Conservation (phyloP, 2,797 vertebrate species). For the Cryptoprocta ferox region DNA sequence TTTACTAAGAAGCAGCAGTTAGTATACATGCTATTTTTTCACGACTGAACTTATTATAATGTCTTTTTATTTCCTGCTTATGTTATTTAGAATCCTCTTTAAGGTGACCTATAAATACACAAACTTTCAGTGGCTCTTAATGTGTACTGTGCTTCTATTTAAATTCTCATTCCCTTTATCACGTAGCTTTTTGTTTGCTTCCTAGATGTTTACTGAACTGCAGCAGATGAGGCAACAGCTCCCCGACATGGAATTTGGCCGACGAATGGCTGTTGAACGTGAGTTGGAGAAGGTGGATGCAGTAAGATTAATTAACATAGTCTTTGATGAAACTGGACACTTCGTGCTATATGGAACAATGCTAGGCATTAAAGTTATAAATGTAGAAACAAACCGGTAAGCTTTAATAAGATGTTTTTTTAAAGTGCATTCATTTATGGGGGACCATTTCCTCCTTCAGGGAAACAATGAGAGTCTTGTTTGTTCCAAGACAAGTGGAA, state of each 20-base stretch:
- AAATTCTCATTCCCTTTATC: constrained; percentile 4
- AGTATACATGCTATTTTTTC: constrained; percentile 31
- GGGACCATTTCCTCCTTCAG: constrained; percentile 53
- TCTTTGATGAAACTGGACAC: constrained; percentile 99
- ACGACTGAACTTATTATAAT: constrained; percentile 3
- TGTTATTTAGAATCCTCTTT: constrained; percentile 44
- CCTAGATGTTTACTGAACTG: constrained; percentile 98
- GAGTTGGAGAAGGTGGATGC: constrained; percentile 98
- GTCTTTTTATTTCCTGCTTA: constrained; percentile 16
- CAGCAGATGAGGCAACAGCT: constrained; percentile 99
- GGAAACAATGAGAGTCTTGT: constrained; percentile 74
- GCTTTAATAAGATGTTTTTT: constrained; percentile 67
- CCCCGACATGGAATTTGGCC: constrained; percentile 99
- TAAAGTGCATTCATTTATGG: constrained; percentile 40
- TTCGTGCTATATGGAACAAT: constrained; percentile 99
- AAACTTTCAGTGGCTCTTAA: constrained; percentile 33
- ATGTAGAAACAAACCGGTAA: constrained; percentile 98
- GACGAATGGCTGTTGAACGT: constrained; percentile 97
- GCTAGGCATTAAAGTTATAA: constrained; percentile 99
- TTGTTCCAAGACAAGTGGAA: constrained; percentile 73
- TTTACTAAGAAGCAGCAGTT: constrained; percentile 15
- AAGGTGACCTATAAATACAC: not conserved
- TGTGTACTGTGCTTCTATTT: constrained; percentile 53
- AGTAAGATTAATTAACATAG: constrained; percentile 95
- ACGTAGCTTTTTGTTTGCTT: constrained; percentile 58